Base-by-base conservation (phyloP, 2,888 invertebrate genomes). In the Ectobius pallidus region DNA sequence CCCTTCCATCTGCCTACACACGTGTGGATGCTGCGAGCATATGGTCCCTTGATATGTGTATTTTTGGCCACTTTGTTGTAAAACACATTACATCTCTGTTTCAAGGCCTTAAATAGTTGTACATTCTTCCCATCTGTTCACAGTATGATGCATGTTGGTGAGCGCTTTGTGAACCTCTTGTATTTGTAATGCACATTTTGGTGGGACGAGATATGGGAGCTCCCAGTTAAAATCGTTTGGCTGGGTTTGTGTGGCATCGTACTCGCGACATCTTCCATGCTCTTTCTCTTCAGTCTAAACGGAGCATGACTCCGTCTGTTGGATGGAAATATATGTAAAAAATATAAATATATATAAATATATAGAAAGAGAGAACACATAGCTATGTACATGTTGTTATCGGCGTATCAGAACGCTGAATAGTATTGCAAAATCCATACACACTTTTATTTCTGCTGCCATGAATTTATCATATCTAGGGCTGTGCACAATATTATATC, bases 71-170 rank as follows among this genome's bases (percentile, higher is more conserved):
- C 42, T 69, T 73, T 27, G 18, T 46, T 55, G 52, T 67, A 61
- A 71, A 69, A 52, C 68, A 65, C 67, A 55, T 25, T 63, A 42
- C 20, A 63, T 69, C 58, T 70, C 58, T 74, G 68, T 73, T 74
- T 68, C 61, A 74, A 69, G 73, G 74, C 74, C 73, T 73, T 74
- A 71, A 74, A 70, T 62, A 68, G 70, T 73, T 71, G 71, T 74
- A 68, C 61, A 44, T 65, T 65, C 69, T 71, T 32, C 68, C 61
- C 70, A 42, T 68, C 30, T 68, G 69, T 72, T 72, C 69, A 69
- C 30, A 72, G 61, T 70, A 69, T 65, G 46, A 65, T 65, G 73
- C 69, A 70, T 73, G 65, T 67, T 70, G 73, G 73, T 73, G 73
- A n/a, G n/a, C n/a, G n/a, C 73, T 73, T 73, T 73, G 39, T 55